Percentiles rank a stretch among this genome's conserved stretches.
These are phyloP conservation scores for Harpagoxenus sublaevis DNA, from an alignment of 2,888 invertebrate species.

Conservation along the genomic window DNA sequence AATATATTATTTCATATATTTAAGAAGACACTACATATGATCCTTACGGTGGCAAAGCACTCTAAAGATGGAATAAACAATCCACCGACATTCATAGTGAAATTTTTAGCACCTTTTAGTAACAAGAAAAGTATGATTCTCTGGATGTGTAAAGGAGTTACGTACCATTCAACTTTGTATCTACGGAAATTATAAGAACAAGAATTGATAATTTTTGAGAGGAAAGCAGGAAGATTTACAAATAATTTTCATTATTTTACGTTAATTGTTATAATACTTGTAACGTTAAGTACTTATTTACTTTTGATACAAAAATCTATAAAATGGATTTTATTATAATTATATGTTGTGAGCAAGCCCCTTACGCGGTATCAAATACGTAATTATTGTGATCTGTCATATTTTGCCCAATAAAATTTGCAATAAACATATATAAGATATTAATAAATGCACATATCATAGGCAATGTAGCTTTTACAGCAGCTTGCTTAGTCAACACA, in stretches of 20 bases:
- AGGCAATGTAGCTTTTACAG: not conserved
- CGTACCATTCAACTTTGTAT: constrained; percentile 3
- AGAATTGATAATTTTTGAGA: not conserved
- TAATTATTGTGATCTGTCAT: constrained; percentile 4
- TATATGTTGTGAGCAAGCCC: not conserved
- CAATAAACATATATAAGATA: not conserved
- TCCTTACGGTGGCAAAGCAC: not conserved
- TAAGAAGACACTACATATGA: not conserved
- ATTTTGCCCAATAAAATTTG: not conserved
- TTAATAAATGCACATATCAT: not conserved
- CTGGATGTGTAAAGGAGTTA: not conserved
- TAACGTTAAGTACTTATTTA: not conserved
- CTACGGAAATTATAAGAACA: not conserved
- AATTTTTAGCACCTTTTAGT: not conserved
- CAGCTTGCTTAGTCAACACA: not conserved
- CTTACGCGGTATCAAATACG: not conserved
- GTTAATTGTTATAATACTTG: not conserved
- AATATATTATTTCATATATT: not conserved
- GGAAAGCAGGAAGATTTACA: not conserved
- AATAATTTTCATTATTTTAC: not conserved
- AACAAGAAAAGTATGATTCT: constrained; percentile 1
- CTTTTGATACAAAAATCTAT: not conserved
- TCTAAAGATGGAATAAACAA: not conserved
- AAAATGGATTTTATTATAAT: not conserved
- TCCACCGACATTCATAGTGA: not conserved